Base-by-base conservation (phyloP, 2,797 vertebrate species). In the Neostethus bicornis region DNA sequence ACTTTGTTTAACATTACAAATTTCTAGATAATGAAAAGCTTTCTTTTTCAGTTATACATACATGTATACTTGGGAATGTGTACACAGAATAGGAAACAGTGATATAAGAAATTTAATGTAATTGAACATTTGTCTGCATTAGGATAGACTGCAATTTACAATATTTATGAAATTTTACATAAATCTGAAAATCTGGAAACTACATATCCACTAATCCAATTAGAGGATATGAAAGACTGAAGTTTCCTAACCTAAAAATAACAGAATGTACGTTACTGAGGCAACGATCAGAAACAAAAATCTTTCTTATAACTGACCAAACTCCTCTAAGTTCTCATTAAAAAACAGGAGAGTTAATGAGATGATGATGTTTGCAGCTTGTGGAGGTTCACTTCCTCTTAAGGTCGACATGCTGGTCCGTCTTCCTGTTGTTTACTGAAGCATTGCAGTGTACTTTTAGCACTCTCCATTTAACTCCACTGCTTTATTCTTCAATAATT, bases 321-420 rank as follows among this genome's bases (percentile, higher is more conserved):
- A 4, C 11, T 42, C 6, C 23, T 23, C 39, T 12, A 21, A 37
- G 12, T 42, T 42, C 9, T 11, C 21, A 20, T 41, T 38, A 11
- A 11, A 11, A 20, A 39, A 5, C 4, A 20, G 4, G 20, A 11
- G 17, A 19, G 8, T 21, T 21, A 23, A 42, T 42, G 8, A n/a
- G 2, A 28, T 26, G 24, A 7, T 19, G 4, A 3, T 24, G 4
- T 23, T 11, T 20, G 17, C 7, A 21, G 37, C 38, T 10, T 4
- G 26, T 32, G 29, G 17, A 34, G 4, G 28, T 24, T 43, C 23
- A 44, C 39, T 54, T 44, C 20, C 41, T 55, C 10, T 44, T 55
- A 19, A 19, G 14, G 17, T 38, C 39, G 10, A 4, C 38, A 19
- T 2, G 39, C 5, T 42, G 39, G 39, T 12, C 19, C 39, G 42